Evolutionary conservation across 2,797 vertebrate species (phyloP).

Genomic region (Onychomys torridus): DNA sequence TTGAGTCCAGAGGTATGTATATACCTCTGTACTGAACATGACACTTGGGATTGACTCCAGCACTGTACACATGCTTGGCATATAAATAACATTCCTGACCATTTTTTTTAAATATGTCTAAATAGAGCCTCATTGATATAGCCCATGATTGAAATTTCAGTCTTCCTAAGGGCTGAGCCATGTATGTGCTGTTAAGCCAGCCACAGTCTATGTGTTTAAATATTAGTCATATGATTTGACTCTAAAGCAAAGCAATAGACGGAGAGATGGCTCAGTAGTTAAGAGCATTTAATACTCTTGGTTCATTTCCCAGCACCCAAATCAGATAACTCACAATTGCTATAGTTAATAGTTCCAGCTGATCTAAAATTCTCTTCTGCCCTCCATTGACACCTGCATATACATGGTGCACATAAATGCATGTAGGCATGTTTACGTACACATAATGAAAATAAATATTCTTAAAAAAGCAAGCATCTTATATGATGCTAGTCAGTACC

Average conservation of each 20-base stretch:
- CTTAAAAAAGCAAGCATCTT: not conserved
- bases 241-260: not conserved
- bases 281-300: not conserved
- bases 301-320: not conserved
- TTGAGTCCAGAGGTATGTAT: not conserved
- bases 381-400: not conserved
- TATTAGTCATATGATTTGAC: not conserved
- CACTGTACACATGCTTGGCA: not conserved
- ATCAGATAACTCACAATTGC: not conserved
- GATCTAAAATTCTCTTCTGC: not conserved
- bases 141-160: not conserved
- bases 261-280: not conserved
- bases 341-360: not conserved
- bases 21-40: not conserved
- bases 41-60: not conserved
- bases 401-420: not conserved
- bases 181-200: not conserved
- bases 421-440: not conserved
- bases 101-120: not conserved
- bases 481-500: not conserved
- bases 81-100: not conserved
- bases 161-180: not conserved
- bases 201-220: not conserved
- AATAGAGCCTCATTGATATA: not conserved
- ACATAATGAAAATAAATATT: not conserved